phyloP scores from a whole-genome alignment of 2,797 vertebrate genomes.

The Acipenser transmontanus region DNA sequence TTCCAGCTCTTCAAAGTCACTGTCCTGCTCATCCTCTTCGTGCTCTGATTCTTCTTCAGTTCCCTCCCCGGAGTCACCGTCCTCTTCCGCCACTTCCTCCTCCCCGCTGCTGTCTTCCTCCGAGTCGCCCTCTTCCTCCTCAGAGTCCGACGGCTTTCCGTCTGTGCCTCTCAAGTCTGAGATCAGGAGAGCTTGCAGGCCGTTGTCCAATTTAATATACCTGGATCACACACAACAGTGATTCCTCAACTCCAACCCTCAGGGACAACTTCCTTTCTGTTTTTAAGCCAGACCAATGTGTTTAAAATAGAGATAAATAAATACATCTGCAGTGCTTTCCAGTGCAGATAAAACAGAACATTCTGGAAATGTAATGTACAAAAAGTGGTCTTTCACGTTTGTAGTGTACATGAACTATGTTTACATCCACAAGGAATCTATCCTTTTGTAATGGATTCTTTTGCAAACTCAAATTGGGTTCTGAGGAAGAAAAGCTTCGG shows the following conservation, averaged over 20 bases:
- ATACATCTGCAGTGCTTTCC: neutral
- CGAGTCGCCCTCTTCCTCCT: slow-evolving; percentile 34
- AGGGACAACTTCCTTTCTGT: neutral
- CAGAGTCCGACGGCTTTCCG: slow-evolving; percentile 42
- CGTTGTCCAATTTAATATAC: slow-evolving; percentile 79
- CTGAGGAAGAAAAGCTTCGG: no score
- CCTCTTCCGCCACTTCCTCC: slow-evolving; percentile 50
- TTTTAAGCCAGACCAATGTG: neutral
- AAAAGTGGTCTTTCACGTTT: neutral
- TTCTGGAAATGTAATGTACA: neutral
- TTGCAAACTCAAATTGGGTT: no score
- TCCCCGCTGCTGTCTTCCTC: slow-evolving; percentile 52
- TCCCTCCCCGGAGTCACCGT: slow-evolving; percentile 65
- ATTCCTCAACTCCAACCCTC: neutral
- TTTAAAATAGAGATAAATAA: neutral
- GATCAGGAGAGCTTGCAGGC: slow-evolving; percentile 81
- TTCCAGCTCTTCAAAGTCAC: slow-evolving; percentile 58
- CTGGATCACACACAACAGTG: slow-evolving; percentile 44
- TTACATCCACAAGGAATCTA: no score
- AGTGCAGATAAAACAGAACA: neutral
- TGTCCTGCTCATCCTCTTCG: slow-evolving; percentile 64
- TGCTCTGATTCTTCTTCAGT: slow-evolving; percentile 68
- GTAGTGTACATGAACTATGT: no score
- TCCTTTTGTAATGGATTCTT: no score
- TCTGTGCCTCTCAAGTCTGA: slow-evolving; percentile 74